These are phyloP conservation scores for Plecturocebus donacophilus DNA, from an alignment of 2,113 vertebrate genomes.

Conservation along the genomic window DNA sequence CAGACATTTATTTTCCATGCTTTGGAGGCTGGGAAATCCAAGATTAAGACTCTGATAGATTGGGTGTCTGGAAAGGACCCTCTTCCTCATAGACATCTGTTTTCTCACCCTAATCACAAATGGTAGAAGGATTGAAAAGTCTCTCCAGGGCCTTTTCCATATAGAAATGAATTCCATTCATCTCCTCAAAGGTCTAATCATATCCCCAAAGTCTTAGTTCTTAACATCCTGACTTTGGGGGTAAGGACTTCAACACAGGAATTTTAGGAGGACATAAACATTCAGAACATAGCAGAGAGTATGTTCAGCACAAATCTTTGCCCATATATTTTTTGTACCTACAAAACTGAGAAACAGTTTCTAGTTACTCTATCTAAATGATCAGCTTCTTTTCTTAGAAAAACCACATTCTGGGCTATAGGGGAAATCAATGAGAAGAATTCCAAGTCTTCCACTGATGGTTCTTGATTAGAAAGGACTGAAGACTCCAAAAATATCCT, in stretches of 20 bases:
- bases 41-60: neutral
- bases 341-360: neutral
- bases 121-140: neutral
- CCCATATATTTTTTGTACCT: neutral
- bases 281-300: neutral
- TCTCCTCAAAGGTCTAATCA: neutral
- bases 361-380: neutral
- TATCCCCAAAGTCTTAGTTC: neutral
- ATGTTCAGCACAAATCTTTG: neutral
- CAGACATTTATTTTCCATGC: neutral
- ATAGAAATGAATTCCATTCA: neutral
- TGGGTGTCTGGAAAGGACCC: neutral
- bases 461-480: neutral
- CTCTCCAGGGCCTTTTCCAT: too few species aligned
- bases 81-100: too few species aligned
- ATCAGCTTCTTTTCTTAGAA: neutral
- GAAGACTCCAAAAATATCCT: neutral
- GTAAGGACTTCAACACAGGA: neutral
- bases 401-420: neutral
- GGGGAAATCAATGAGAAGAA: neutral
- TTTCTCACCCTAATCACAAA: neutral
- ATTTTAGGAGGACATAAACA: neutral
- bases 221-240: neutral
- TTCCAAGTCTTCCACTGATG: neutral
- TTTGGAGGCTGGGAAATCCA: neutral